Evolutionary conservation across 2,113 vertebrate genomes (phyloP).

Genomic region (Lagopus muta): DNA sequence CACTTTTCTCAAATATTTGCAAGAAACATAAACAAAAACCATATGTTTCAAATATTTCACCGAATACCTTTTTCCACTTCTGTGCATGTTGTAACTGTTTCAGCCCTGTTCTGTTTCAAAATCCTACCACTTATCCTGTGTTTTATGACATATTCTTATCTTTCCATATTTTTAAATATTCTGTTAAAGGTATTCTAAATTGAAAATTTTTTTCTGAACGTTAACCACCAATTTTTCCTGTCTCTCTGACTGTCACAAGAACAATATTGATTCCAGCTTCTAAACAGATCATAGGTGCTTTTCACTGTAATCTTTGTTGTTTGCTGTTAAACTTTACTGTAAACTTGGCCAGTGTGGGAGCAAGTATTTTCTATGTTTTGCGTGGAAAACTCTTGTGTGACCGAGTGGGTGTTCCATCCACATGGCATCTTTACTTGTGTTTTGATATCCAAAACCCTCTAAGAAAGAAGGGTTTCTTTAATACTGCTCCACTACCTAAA

Average conservation of each 20-base stretch:
- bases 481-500: background rate
- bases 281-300: background rate
- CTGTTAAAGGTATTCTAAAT: conserved; percentile 14
- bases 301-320: background rate
- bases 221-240: background rate
- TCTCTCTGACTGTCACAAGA: background rate
- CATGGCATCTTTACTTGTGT: background rate
- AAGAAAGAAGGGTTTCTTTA: background rate
- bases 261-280: background rate
- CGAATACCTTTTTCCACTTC: conserved; percentile 74
- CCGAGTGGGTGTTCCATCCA: background rate
- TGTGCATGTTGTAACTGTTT: conserved; percentile 58
- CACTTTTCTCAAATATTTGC: conserved; percentile 76
- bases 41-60: conserved; percentile 81
- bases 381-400: background rate
- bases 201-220: background rate
- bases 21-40: conserved; percentile 82
- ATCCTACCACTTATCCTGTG: background rate
- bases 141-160: conserved; percentile 55
- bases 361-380: background rate
- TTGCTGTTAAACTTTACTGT: background rate
- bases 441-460: conserved; percentile 7
- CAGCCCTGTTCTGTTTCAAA: conserved; percentile 57
- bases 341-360: fast-evolving
- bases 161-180: conserved; percentile 42